Conservation (phyloP, 2,113 vertebrate genomes). For the Xiphophorus couchianus region DNA sequence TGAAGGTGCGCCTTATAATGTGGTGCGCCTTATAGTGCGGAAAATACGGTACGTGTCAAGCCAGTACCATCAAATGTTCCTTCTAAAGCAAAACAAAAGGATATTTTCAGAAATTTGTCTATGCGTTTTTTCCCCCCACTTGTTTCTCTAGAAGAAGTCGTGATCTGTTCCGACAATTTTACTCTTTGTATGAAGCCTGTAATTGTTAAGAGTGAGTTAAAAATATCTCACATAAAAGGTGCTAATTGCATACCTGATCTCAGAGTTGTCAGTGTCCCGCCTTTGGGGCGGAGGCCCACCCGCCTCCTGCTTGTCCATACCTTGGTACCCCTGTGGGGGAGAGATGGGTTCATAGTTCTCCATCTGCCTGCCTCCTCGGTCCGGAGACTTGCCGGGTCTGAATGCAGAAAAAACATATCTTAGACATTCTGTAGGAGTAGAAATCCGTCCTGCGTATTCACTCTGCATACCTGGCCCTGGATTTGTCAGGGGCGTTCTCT, state of each 20-base stretch:
- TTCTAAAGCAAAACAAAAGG: too few relatives aligned
- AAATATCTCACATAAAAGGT: not conserved
- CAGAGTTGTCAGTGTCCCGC: conserved; percentile 84
- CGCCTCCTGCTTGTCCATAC: conserved; percentile 89
- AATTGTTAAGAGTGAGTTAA: not conserved
- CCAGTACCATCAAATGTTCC: not conserved
- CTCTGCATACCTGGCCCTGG: conserved; percentile 85
- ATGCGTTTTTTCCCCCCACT: not conserved
- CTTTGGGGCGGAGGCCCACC: conserved; percentile 85
- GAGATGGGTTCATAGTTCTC: conserved; percentile 97
- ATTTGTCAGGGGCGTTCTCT: conserved; percentile 89
- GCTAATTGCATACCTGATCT: conserved; percentile 86
- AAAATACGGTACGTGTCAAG: not conserved
- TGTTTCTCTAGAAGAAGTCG: not conserved
- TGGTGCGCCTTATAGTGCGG: too few relatives aligned
- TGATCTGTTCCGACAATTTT: not conserved
- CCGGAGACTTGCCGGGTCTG: conserved; percentile 96
- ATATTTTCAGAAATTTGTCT: not conserved
- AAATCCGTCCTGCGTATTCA: not conserved
- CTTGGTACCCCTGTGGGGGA: conserved; percentile 89
- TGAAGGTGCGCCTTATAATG: too few relatives aligned
- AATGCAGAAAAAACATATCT: not conserved
- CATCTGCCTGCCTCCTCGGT: conserved; percentile 86
- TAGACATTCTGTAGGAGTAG: too few relatives aligned
- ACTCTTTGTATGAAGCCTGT: not conserved